These are phyloP conservation scores for Aplochiton taeniatus DNA, from an alignment of 2,797 vertebrate genomes.

Conservation along the genomic window DNA sequence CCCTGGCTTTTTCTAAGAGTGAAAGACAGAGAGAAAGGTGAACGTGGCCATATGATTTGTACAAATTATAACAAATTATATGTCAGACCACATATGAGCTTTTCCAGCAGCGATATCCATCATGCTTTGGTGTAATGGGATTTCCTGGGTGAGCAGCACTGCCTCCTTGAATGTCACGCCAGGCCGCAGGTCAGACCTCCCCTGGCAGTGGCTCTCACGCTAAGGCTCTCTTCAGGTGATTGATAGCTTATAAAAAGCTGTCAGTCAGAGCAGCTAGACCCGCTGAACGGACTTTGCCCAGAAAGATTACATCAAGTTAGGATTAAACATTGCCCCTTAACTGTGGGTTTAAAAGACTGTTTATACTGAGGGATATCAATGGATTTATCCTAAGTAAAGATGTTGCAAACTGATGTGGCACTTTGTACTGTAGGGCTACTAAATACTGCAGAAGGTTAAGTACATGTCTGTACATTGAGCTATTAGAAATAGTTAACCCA, in stretches of 20 bases:
- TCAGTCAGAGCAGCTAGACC: constrained; percentile 49
- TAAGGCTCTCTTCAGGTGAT: constrained; percentile 69
- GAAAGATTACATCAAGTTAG: constrained; percentile 34
- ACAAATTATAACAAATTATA: constrained; percentile 79
- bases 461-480: no score
- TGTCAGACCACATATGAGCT: constrained; percentile 74
- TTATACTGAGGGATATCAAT: constrained; percentile 20
- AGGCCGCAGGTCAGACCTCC: constrained; percentile 77
- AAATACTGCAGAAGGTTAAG: no score
- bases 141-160: constrained; percentile 77
- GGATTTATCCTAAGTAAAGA: no score
- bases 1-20: constrained; percentile 41
- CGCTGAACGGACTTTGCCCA: constrained; percentile 39
- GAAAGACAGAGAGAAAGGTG: constrained; percentile 59
- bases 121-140: constrained; percentile 80
- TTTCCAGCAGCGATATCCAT: constrained; percentile 72
- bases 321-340: constrained; percentile 39
- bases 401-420: no score
- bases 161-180: constrained; percentile 77
- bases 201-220: constrained; percentile 59
- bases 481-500: no score
- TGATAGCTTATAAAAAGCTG: constrained; percentile 74
- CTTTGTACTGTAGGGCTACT: no score
- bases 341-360: constrained; percentile 30
- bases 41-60: constrained; percentile 52